phyloP scores from a whole-genome alignment of 2,113 vertebrate species.

The Lepus europaeus region DNA sequence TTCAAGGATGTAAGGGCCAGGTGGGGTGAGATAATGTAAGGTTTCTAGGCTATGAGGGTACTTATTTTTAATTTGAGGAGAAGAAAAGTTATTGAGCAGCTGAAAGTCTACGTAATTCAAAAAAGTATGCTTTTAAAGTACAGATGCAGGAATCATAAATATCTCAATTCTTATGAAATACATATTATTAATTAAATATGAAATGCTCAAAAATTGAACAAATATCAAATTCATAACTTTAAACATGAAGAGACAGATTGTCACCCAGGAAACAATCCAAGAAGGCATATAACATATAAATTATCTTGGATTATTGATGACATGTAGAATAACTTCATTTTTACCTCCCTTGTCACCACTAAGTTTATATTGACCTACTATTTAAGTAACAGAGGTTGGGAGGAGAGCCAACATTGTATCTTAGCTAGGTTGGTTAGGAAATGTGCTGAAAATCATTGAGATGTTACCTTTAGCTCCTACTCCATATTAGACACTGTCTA shows the following conservation, averaged over 20 bases:
- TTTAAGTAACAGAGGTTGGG: not conserved
- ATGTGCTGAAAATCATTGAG: not conserved
- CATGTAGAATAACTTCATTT: not conserved
- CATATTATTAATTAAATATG: not conserved
- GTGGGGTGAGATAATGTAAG: accelerated
- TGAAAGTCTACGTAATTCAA: not conserved
- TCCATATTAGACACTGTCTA: not conserved
- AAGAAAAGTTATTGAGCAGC: not conserved
- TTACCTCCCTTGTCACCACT: not conserved
- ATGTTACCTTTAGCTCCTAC: not conserved
- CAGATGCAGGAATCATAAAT: not conserved
- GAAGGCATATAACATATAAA: not conserved
- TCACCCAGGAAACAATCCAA: not conserved
- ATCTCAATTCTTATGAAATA: not conserved
- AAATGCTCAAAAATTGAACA: not conserved
- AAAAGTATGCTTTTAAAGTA: not conserved
- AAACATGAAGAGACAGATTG: not conserved
- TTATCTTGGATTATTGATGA: not conserved
- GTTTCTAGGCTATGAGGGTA: not conserved
- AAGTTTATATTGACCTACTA: not conserved
- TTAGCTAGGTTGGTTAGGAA: not conserved
- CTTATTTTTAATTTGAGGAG: not conserved
- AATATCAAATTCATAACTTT: not conserved
- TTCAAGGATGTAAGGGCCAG: accelerated
- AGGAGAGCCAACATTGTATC: not conserved